Base-by-base conservation (phyloP, 2,888 invertebrate genomes). In the Trachelus stipa region DNA sequence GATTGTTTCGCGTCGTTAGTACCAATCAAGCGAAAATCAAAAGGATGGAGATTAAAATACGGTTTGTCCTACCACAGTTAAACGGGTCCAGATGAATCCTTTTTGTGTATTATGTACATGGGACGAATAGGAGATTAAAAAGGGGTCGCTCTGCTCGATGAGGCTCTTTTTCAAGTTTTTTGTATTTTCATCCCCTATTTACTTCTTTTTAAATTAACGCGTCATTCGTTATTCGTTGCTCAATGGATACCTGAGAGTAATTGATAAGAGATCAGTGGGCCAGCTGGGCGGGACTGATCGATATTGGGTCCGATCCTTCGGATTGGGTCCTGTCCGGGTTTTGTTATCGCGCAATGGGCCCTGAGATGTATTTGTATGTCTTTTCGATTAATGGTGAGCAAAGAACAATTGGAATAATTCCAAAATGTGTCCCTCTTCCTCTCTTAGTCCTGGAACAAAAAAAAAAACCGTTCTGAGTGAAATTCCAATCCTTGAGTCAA, bases 201-300 rank as follows among this genome's bases (percentile, higher is more conserved):
- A 6, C 6, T 1, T 15, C 15, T 15, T 40, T 23, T 6, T 6
- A 11, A 69, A 69, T 69, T 71, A 71, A 71, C 9, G 31, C 1
- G 3, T 1, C 12, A 71, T 56, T 56, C 2, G 6, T 56, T 31
- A 71, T 71, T 71, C 12, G 3, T 31, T 71, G 31, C 71, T 71
- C 12, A 71, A 12, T 71, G 31, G 31, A 71, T 31, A 71, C 71
- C 1, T 15, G 71, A 71, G 31, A 71, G 34, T 71, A 31, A 12
- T 71, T 71, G 9, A 23, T 71, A 12, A 71, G 71, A 31, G 15
- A 31, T 71, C n/a, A 9, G 31, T 33, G 71, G 12, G 31, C 31
- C 71, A 34, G 71, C 71, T 71, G 71, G 31, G 71, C 71, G 71
- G 71, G 71, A 12, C 71, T 30, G 33, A 15, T 31, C 71, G 30